Percentiles rank a stretch among this genome's conserved stretches.
These are phyloP conservation scores for Rhamnusium bicolor DNA, from an alignment of 2,888 invertebrate genomes.

Conservation along the genomic window DNA sequence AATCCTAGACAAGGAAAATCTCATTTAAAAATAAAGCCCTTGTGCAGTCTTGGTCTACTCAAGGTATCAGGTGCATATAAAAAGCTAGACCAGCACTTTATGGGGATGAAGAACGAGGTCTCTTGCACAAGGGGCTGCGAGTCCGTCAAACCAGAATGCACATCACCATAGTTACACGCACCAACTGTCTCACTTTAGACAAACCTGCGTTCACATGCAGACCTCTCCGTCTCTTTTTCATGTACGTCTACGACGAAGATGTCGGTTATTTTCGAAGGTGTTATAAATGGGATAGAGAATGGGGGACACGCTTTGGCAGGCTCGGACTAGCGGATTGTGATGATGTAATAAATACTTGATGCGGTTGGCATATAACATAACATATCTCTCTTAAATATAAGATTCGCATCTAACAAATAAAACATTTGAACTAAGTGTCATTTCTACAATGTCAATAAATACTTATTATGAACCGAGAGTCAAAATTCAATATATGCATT, in stretches of 20 bases:
- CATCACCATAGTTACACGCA: conserved; percentile 65
- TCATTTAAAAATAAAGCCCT: neutral
- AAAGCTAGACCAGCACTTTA: conserved; percentile 19
- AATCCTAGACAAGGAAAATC: neutral
- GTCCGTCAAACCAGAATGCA: conserved; percentile 53
- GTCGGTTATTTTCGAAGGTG: neutral
- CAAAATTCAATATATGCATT: no score
- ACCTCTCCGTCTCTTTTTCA: neutral
- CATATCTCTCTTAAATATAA: no score
- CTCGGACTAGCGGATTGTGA: conserved; percentile 4
- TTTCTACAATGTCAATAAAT: no score
- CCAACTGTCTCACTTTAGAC: conserved; percentile 11
- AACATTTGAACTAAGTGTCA: no score
- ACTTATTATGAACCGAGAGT: no score
- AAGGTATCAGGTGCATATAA: conserved; percentile 23
- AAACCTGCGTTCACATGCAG: neutral
- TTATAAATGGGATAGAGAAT: neutral
- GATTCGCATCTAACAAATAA: no score
- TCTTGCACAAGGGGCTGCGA: conserved; percentile 38
- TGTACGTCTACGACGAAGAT: neutral
- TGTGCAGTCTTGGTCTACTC: neutral
- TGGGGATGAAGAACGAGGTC: conserved; percentile 28
- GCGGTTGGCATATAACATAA: no score
- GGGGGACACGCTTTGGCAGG: conserved; percentile 11
- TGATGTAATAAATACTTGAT: no score